Base-by-base conservation (phyloP, 2,113 vertebrate genomes). In the Odontesthes bonariensis region DNA sequence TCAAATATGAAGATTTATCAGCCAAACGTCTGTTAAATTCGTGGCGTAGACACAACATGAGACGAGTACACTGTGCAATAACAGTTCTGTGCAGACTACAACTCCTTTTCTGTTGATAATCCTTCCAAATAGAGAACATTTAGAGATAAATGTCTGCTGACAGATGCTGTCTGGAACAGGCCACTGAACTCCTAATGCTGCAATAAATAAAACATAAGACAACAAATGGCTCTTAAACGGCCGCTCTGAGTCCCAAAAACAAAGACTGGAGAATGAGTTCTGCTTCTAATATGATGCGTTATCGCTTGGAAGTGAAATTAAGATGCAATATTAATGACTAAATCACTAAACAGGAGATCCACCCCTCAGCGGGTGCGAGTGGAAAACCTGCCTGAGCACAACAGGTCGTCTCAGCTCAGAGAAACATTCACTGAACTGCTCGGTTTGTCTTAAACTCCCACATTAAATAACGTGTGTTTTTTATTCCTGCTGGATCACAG, bases 181-280 rank as follows among this genome's bases (percentile, higher is more conserved):
- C 20, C 54, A 27, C 69, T 75, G 3, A 73, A 75, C 76, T n/a
- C 53, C 79, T 52, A 76, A 81, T 38, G 68, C 60, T 19, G 32
- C 4, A 0, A 81, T 76, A 63, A 83, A 82, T 77, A 62, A 86
- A 79, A 42, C 44, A 51, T 66, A 17, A 58, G 73, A 61, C n/a
- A 73, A 69, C 53, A 82, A 85, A 69, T 4, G n/a, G 20, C 62
- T 77, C 35, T 65, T 32, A 6, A 62, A 32, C 1, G 0, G 44
- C 46, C 55, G 22, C 55, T 16, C 4, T 8, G 1, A 5, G 0
- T n/a, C 23, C 19, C 55, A 31, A 59, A 35, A 59, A n/a, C n/a
- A 53, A 61, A 44, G 56, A 55, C 54, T 33, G 19, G 10, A 71
- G 56, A 19, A 49, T 11, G 47, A 66, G 31, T n/a, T n/a, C n/a